Conservation (phyloP, 2,113 vertebrate genomes). For the Malurus cyaneus region DNA sequence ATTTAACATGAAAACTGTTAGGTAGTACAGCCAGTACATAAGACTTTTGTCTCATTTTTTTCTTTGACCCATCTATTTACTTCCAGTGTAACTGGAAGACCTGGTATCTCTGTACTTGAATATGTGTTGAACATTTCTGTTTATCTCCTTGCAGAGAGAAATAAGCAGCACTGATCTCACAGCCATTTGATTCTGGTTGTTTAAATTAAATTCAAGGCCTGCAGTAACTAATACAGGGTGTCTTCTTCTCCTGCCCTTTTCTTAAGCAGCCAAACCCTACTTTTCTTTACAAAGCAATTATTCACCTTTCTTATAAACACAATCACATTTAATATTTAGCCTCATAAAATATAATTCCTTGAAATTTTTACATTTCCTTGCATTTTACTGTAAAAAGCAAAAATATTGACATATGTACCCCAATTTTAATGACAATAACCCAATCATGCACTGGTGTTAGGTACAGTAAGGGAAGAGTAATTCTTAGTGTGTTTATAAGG, state of each 20-base stretch:
- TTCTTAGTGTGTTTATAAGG: neutral
- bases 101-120: neutral
- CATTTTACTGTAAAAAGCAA: neutral
- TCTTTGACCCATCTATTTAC: neutral
- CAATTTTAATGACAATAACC: neutral
- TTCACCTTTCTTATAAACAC: neutral
- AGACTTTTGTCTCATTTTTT: neutral
- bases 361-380: neutral
- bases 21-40: neutral
- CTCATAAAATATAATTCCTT: neutral
- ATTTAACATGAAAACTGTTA: neutral
- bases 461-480: neutral
- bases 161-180: neutral
- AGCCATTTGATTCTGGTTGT: neutral
- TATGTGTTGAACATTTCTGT: neutral
- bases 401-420: neutral
- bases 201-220: neutral
- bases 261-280: neutral
- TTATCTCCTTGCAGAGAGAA: neutral
- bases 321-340: neutral
- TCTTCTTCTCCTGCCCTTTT: neutral
- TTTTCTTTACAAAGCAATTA: neutral
- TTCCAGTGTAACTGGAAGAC: neutral
- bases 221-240: neutral
- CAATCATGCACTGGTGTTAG: neutral